A percentile compares a stretch with the other conserved stretches of the same genome.
These are phyloP conservation scores for Pandemis heparana DNA, from an alignment of 2,888 invertebrate genomes.

Conservation along the genomic window DNA sequence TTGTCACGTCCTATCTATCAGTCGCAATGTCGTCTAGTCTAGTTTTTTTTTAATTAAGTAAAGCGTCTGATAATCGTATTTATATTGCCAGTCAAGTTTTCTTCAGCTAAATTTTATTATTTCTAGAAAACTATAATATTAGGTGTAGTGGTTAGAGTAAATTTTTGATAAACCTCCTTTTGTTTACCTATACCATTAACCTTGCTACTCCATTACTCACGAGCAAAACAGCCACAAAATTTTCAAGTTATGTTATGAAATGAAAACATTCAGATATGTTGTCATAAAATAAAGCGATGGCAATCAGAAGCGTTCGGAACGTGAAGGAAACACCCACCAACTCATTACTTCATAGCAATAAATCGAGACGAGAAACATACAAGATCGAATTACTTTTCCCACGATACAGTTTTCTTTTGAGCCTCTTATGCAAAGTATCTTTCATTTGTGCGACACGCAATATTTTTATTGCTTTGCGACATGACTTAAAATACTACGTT, in stretches of 20 bases:
- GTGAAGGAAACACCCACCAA: neutral
- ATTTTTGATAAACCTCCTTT: too few species aligned
- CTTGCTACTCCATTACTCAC: too few species aligned
- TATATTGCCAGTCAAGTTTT: too few species aligned
- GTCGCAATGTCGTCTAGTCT: neutral
- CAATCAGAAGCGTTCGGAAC: neutral
- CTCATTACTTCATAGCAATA: constrained; percentile 28
- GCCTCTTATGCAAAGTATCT: constrained; percentile 9
- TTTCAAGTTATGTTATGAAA: too few species aligned
- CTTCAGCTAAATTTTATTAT: too few species aligned
- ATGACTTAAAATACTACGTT: neutral
- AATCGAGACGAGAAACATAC: constrained; percentile 26
- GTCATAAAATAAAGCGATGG: neutral
- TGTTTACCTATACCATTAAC: too few species aligned
- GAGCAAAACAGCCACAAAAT: too few species aligned
- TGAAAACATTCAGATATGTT: neutral
- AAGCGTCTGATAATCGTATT: too few species aligned
- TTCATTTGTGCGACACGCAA: neutral
- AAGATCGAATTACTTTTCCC: constrained; percentile 20
- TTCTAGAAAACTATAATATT: too few species aligned
- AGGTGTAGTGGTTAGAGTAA: too few species aligned
- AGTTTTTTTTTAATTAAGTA: too few species aligned
- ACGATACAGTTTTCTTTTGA: constrained; percentile 35
- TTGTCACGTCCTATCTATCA: too few species aligned
- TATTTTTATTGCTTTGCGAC: neutral